These are phyloP conservation scores for Aporrectodea caliginosa DNA, from an alignment of 1,140 invertebrate genomes.

Conservation along the genomic window DNA sequence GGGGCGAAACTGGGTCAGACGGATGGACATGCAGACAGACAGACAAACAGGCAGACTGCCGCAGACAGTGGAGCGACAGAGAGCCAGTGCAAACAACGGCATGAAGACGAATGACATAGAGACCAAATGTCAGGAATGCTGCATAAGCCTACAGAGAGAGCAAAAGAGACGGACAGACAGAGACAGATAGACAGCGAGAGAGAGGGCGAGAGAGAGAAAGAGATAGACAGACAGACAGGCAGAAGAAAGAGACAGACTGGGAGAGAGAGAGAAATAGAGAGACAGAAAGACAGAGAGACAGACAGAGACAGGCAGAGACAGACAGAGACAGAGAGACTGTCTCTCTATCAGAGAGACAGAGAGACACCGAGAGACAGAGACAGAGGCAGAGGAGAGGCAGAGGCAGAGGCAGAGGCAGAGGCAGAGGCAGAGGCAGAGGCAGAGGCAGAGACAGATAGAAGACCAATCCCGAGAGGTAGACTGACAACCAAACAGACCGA, in stretches of 20 bases:
- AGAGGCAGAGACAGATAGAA: not conserved
- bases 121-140: not conserved
- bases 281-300: slow-evolving; percentile 16
- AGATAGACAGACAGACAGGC: not conserved
- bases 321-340: slow-evolving; percentile 14
- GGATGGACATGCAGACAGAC: slow-evolving; percentile 2
- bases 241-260: too few species aligned
- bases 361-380: slow-evolving; percentile 10
- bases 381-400: slow-evolving; percentile 5
- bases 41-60: slow-evolving; percentile 21
- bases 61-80: too few species aligned
- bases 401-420: not conserved
- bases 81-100: too few species aligned
- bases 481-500: not conserved
- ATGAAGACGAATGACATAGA: too few species aligned
- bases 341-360: slow-evolving; percentile 20
- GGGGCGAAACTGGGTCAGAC: not conserved
- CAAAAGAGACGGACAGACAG: not conserved
- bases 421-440: not conserved
- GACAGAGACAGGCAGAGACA: slow-evolving; percentile 20
- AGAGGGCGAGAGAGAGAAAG: not conserved
- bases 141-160: not conserved
- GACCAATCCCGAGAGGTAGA: not conserved
- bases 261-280: slow-evolving; percentile 19
- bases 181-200: not conserved